These are phyloP conservation scores for Phoeniculus purpureus DNA, from an alignment of 2,797 vertebrate genomes.

Conservation along the genomic window DNA sequence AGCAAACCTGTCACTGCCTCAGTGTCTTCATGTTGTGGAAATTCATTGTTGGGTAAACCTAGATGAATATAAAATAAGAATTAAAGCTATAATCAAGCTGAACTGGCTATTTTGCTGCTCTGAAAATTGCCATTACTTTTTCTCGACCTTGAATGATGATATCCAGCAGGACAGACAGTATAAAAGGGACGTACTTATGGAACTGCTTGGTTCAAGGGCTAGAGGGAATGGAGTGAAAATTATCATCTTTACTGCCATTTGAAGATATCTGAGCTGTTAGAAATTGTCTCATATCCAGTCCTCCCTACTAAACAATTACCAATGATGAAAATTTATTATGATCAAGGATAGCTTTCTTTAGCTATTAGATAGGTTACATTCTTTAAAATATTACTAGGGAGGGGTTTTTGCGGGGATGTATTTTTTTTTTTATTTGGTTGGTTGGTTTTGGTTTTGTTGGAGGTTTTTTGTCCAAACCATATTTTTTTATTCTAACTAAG, in stretches of 20 bases:
- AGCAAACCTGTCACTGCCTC: not conserved
- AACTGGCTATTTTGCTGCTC: not conserved
- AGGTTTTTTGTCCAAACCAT: not conserved
- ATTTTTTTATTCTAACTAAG: not conserved
- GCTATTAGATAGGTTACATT: not conserved
- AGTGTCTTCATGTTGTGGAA: not conserved
- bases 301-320: not conserved
- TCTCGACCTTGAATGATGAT: not conserved
- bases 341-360: not conserved
- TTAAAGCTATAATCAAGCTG: not conserved
- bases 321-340: not conserved
- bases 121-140: not conserved
- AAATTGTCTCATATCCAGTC: not conserved
- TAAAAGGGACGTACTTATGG: accelerated
- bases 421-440: not conserved
- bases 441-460: too few relatives aligned
- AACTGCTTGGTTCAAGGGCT: accelerated
- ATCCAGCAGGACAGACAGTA: not conserved
- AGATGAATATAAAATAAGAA: not conserved
- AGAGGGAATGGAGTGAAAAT: not conserved
- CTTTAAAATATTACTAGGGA: not conserved
- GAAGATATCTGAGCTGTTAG: not conserved
- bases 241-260: not conserved
- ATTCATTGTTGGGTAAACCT: not conserved
- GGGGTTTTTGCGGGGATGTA: too few relatives aligned